phyloP scores from a whole-genome alignment of 2,797 vertebrate genomes.

The Tauraco hartlaubi region DNA sequence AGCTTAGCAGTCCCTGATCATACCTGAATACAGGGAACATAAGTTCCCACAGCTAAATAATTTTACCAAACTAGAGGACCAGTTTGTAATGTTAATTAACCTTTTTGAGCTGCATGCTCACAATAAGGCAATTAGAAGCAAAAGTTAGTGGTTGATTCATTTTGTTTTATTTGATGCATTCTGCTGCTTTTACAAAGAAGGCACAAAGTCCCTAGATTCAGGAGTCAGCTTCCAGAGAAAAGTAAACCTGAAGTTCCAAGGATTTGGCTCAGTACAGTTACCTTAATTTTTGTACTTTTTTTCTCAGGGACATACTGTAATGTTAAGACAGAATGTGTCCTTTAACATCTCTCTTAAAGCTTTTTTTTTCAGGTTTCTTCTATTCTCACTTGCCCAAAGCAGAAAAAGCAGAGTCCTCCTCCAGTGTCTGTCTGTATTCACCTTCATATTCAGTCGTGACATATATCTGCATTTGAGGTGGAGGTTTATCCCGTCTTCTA shows the following conservation, averaged over 20 bases:
- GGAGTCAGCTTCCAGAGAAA: not conserved
- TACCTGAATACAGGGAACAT: not conserved
- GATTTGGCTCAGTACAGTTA: not conserved
- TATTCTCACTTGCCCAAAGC: not conserved
- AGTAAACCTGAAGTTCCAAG: not conserved
- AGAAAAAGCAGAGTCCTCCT: not conserved
- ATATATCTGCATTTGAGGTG: not conserved
- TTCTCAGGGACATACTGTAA: not conserved
- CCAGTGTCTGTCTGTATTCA: not conserved
- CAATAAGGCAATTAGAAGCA: not conserved
- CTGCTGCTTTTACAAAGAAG: not conserved
- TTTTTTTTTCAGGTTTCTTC: not conserved
- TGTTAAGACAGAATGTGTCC: not conserved
- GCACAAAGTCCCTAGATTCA: not conserved
- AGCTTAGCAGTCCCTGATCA: not conserved
- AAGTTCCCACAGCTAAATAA: not conserved
- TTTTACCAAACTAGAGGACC: not conserved
- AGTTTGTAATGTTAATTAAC: not conserved
- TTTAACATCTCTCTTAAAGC: not conserved
- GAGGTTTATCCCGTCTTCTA: not conserved
- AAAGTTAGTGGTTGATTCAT: not conserved
- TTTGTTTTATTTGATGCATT: conserved; percentile 2
- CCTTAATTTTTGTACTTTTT: not conserved
- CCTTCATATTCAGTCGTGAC: not conserved
- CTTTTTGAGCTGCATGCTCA: not conserved